These are phyloP conservation scores for Corapipo altera DNA, from an alignment of 2,113 vertebrate species.

Conservation along the genomic window DNA sequence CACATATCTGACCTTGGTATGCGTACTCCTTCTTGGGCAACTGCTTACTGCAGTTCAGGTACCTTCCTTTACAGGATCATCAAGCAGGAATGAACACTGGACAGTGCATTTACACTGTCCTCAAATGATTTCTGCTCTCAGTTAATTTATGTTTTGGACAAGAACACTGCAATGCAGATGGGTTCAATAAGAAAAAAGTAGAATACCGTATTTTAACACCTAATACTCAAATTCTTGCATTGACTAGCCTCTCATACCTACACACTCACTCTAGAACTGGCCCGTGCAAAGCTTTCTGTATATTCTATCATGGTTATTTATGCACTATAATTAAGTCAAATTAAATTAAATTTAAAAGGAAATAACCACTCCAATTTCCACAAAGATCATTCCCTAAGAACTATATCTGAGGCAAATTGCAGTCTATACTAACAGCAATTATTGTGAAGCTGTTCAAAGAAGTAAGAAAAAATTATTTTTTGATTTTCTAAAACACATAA, in stretches of 20 bases:
- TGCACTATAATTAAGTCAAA: not conserved
- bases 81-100: not conserved
- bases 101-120: not conserved
- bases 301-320: not conserved
- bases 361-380: not conserved
- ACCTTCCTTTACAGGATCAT: not conserved
- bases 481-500: not conserved
- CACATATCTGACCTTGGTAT: not conserved
- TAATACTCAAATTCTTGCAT: not conserved
- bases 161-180: not conserved
- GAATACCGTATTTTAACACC: not conserved
- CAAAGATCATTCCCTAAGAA: not conserved
- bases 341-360: not conserved
- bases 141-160: not conserved
- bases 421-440: not conserved
- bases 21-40: not conserved
- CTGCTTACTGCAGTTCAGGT: not conserved
- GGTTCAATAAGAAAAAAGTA: not conserved
- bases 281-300: not conserved
- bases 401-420: not conserved
- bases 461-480: not conserved
- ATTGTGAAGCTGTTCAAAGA: not conserved
- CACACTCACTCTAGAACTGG: not conserved
- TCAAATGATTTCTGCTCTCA: not conserved
- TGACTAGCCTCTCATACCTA: not conserved